Evolutionary conservation across 2,797 vertebrate genomes (phyloP).

Genomic region (Huso huso): DNA sequence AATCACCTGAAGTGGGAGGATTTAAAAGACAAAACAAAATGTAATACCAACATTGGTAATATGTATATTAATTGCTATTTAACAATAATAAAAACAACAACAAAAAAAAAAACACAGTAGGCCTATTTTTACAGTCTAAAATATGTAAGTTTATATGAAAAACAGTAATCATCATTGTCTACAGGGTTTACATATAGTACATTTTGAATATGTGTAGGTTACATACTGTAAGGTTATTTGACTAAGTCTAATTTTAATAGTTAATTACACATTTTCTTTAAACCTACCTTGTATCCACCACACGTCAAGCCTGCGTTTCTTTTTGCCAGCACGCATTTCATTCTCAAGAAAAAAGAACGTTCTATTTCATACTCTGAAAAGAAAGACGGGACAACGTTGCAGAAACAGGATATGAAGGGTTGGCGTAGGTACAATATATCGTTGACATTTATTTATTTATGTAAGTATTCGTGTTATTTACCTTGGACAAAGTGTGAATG

Average conservation of each 20-base stretch:
- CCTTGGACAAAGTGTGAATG: conserved; percentile 95
- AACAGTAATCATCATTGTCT: no score
- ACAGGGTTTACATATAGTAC: no score
- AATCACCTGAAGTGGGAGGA: conserved; percentile 72
- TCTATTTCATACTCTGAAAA: conserved; percentile 87
- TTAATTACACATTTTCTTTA: neutral
- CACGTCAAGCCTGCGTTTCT: conserved; percentile 92
- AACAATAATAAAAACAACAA: no score
- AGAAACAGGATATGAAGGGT: neutral
- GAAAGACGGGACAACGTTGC: neutral
- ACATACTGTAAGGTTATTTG: no score
- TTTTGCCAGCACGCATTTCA: conserved; percentile 96
- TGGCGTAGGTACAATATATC: no score
- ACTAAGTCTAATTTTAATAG: no score
- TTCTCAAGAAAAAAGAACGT: conserved; percentile 90
- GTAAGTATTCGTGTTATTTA: conserved; percentile 34
- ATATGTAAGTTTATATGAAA: no score
- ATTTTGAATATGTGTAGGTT: no score
- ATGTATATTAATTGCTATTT: no score
- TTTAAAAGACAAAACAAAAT: neutral
- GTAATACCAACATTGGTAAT: neutral
- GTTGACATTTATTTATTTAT: no score
- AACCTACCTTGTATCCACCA: conserved; percentile 89
- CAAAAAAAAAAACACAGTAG: no score
- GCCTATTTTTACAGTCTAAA: no score